phyloP scores from a whole-genome alignment of 64 coral and sea anemone genomes.

The Platygyra sinensis region DNA sequence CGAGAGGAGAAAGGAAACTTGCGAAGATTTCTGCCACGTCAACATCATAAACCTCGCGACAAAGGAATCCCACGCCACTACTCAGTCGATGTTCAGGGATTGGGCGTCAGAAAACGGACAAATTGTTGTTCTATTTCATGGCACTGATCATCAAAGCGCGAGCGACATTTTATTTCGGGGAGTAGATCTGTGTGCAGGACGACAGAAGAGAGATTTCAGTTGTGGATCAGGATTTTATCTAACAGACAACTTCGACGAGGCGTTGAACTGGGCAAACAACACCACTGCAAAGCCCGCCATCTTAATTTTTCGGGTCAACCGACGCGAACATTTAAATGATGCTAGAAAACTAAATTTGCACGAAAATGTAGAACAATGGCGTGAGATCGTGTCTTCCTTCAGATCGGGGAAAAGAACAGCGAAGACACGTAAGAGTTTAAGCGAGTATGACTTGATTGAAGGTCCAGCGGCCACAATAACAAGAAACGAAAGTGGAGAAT shows the following conservation, averaged over 20 bases:
- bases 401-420: not conserved
- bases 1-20: not conserved
- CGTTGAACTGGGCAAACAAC: slow-evolving; percentile 30
- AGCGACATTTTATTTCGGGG: slow-evolving; percentile 50
- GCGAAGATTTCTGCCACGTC: not conserved
- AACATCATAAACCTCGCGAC: slow-evolving; percentile 33
- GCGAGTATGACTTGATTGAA: slow-evolving; percentile 46
- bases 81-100: not conserved
- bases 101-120: not conserved
- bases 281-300: slow-evolving; percentile 66
- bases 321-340: not conserved
- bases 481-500: not conserved
- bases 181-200: slow-evolving; percentile 47
- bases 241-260: slow-evolving; percentile 13
- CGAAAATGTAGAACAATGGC: slow-evolving; percentile 14
- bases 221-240: slow-evolving; percentile 74
- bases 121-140: slow-evolving; percentile 55
- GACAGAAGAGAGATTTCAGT: slow-evolving; percentile 70
- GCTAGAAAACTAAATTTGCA: slow-evolving; percentile 6
- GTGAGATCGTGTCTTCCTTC: slow-evolving; percentile 39
- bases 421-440: slow-evolving; percentile 29
- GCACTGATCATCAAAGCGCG: slow-evolving; percentile 76
- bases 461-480: slow-evolving; percentile 24
- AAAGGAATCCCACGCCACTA: not conserved
- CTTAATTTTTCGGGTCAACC: slow-evolving; percentile 44